These are phyloP conservation scores for Paragorgia papillata DNA, from an alignment of 92 coral and sea anemone genomes.

Conservation along the genomic window DNA sequence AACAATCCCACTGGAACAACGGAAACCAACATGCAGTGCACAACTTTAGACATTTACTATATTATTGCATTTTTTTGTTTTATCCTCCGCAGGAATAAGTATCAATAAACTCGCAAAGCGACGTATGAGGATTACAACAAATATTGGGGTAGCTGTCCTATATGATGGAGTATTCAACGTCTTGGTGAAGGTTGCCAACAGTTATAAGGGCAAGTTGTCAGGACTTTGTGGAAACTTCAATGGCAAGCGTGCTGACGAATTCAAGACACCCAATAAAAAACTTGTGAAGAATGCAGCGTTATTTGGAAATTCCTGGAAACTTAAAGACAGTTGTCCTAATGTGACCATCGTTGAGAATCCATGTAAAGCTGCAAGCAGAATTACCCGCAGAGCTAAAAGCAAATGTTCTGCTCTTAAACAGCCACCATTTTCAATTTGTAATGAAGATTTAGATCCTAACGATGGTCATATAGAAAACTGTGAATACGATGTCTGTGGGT, in stretches of 20 bases:
- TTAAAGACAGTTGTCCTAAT: constrained; percentile 8
- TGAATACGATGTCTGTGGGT: constrained; percentile 28
- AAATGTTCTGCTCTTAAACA: constrained; percentile 12
- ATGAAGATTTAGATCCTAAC: constrained; percentile 8
- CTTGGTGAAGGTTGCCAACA: constrained; percentile 11
- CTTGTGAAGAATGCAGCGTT: constrained; percentile 7
- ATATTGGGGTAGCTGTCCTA: constrained; percentile 19
- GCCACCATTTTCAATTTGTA: constrained; percentile 21
- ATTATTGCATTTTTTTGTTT: too few relatives aligned
- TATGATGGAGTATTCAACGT: constrained; percentile 35
- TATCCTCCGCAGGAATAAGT: constrained; percentile 11
- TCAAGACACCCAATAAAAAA: constrained; percentile 14
- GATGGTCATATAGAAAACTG: constrained; percentile 21
- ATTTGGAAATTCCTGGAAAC: constrained; percentile 39
- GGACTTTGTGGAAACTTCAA: constrained; percentile 35
- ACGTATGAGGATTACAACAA: constrained; percentile 14
- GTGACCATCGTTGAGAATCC: constrained; percentile 10
- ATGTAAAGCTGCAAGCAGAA: background rate
- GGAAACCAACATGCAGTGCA: too few relatives aligned
- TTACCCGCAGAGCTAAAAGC: background rate
- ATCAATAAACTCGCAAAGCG: background rate
- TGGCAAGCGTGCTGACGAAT: constrained; percentile 19
- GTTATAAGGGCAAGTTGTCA: constrained; percentile 19
- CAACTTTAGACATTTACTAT: too few relatives aligned
- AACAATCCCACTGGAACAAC: too few relatives aligned